Conservation (phyloP, 2,113 vertebrate species). For the Laterallus jamaicensis region DNA sequence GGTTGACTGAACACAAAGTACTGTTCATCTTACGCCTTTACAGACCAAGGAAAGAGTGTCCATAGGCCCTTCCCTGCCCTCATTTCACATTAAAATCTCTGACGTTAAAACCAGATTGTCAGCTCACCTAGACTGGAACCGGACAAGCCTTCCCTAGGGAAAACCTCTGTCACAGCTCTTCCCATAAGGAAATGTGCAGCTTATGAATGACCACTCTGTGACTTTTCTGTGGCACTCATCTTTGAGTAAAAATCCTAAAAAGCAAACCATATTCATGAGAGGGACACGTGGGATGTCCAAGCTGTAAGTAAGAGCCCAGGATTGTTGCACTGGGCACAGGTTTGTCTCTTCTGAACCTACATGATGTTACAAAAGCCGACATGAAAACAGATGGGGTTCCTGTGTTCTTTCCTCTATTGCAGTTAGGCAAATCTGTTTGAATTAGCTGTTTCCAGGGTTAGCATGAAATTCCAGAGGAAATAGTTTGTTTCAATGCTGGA, state of each 20-base stretch:
- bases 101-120: background rate
- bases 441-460: background rate
- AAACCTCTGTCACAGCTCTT: background rate
- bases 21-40: background rate
- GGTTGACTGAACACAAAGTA: background rate
- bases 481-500: background rate
- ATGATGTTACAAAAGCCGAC: background rate
- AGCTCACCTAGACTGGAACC: background rate
- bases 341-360: background rate
- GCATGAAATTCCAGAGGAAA: background rate
- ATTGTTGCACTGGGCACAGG: background rate
- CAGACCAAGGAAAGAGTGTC: background rate
- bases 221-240: background rate
- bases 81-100: background rate
- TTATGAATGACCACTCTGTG: background rate
- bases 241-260: background rate
- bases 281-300: background rate
- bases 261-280: background rate
- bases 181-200: background rate
- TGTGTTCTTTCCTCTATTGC: background rate
- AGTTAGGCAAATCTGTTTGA: background rate
- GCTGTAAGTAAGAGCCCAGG: background rate
- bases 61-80: background rate
- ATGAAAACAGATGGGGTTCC: background rate
- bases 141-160: background rate